phyloP scores from a whole-genome alignment of 2,113 vertebrate species.

The Pseudorhombus dupliciocellatus region DNA sequence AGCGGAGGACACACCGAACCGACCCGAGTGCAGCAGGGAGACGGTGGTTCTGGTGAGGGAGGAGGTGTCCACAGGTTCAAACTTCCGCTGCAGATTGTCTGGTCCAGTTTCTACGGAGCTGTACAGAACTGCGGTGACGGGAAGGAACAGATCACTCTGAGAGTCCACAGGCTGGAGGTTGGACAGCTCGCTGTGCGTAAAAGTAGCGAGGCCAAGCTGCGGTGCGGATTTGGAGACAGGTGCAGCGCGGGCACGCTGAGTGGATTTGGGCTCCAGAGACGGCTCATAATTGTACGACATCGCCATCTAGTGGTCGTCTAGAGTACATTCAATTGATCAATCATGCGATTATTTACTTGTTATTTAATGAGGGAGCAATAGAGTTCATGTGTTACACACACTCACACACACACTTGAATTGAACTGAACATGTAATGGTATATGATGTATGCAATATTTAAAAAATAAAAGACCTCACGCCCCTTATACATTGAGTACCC shows the following conservation, averaged over 20 bases:
- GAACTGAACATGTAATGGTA: no score
- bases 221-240: background rate
- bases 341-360: no score
- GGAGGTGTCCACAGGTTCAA: conserved; percentile 45
- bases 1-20: conserved; percentile 1
- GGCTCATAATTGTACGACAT: background rate
- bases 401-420: no score
- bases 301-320: conserved; percentile 28
- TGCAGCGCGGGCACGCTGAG: background rate
- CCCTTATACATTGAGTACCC: no score
- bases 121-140: background rate
- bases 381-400: no score
- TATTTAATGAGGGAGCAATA: background rate
- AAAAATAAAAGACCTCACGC: no score
- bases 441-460: no score
- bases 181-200: background rate
- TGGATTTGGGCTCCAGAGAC: background rate
- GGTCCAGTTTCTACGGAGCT: background rate
- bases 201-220: background rate
- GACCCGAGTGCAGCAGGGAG: conserved; percentile 31
- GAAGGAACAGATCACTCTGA: background rate
- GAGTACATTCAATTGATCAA: conserved; percentile 1
- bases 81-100: background rate
- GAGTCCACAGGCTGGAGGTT: background rate
- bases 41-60: conserved; percentile 1